phyloP scores from a whole-genome alignment of 2,888 invertebrate species.

The Nephrotoma flavescens region DNA sequence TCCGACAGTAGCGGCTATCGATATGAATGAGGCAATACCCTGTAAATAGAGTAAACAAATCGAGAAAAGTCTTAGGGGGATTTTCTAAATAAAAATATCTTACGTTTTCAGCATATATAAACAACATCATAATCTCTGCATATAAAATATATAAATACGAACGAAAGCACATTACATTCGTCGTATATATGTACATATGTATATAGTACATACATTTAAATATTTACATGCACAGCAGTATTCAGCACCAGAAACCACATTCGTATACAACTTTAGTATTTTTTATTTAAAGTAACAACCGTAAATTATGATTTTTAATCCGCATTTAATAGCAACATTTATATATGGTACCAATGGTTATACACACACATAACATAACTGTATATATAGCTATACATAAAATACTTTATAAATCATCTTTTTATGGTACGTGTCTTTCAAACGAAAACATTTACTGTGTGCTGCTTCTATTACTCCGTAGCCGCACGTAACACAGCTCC shows the following conservation, averaged over 20 bases:
- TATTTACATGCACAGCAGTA: neutral
- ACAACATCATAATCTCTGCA: neutral
- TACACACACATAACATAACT: neutral
- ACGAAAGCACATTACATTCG: too few species aligned
- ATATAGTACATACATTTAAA: neutral
- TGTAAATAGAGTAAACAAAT: slow-evolving; percentile 18
- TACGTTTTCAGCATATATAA: neutral
- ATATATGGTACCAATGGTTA: neutral
- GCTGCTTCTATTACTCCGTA: neutral
- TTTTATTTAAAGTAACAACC: neutral
- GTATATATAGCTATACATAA: neutral
- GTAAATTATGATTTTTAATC: neutral
- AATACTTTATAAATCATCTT: neutral
- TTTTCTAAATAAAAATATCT: neutral
- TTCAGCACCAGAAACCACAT: neutral
- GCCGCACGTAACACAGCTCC: neutral
- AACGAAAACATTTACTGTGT: neutral
- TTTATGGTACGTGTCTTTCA: neutral
- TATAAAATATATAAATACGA: too few species aligned
- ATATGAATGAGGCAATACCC: slow-evolving; percentile 44
- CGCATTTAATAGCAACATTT: neutral
- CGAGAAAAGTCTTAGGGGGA: slow-evolving; percentile 8
- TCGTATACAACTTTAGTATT: neutral
- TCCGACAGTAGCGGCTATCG: slow-evolving; percentile 32
- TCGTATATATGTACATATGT: neutral